Base-by-base conservation (phyloP, 2,113 vertebrate genomes). In the Perca schrenkii region DNA sequence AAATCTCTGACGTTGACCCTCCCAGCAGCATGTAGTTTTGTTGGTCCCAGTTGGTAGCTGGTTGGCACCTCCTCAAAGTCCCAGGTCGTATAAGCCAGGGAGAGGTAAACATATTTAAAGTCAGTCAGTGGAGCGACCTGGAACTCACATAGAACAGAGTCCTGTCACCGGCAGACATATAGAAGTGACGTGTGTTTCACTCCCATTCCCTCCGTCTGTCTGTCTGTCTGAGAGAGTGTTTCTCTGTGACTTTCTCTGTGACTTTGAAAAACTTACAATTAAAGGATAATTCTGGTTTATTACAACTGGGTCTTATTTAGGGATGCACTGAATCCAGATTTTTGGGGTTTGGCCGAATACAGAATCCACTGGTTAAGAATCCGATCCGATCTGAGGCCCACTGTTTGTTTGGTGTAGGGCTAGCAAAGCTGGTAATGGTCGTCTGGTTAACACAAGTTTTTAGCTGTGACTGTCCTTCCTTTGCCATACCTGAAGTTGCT, bases 71-170 rank as follows among this genome's bases (percentile, higher is more conserved):
- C 56, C 65, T 82, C 13, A 57, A 19, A 67, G 64, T 50, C 40
- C 31, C 21, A 50, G 60, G 73, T 80, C 50, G 70, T 19, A 46
- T 64, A 15, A 16, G 31, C 53, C 49, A n/a, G n/a, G 61, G 47
- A 49, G 21, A 56, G 54, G 56, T 83, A 66, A 79, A 80, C 66
- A 58, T 49, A 34, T 34, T 79, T 79, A 74, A 70, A 85, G 79
- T 36, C 28, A 74, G 84, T 50, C 46, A 72, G 25, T 17, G 34
- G 72, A 52, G 53, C 36, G 2, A 49, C 65, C 53, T 50, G 50
- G 15, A 74, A 53, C 57, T 25, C 68, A 10, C 62, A 74, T 25
- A 74, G 17, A 34, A 14, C 17, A 17, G 34, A 17, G 6, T 62
- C 25, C 52, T 47, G 25, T 64, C 40, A 43, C 40, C 40, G 40